Evolutionary conservation across 1,140 invertebrate genomes (phyloP).

Genomic region (Drosophila truncata): DNA sequence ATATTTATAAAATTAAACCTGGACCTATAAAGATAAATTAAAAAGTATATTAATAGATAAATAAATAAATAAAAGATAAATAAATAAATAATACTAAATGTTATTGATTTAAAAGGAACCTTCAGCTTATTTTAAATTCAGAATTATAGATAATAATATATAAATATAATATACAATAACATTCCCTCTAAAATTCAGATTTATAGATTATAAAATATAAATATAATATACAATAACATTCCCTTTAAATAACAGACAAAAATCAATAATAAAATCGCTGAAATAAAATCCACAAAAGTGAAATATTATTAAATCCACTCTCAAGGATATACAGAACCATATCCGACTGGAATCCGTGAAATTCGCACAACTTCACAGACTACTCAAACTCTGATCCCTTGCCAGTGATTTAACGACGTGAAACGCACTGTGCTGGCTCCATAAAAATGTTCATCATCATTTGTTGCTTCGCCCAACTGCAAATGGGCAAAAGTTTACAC

Average conservation of each 20-base stretch:
- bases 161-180: not conserved
- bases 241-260: not conserved
- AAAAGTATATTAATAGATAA: too few relatives aligned
- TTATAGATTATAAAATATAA: too few relatives aligned
- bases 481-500: conserved; percentile 57
- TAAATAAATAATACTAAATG: too few relatives aligned
- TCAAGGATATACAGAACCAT: conserved; percentile 3
- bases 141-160: too few relatives aligned
- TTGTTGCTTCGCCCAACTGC: conserved; percentile 56
- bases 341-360: conserved; percentile 23
- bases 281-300: conserved; percentile 6
- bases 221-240: not conserved
- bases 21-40: not conserved
- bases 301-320: conserved; percentile 29
- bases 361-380: conserved; percentile 37
- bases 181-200: too few relatives aligned
- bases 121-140: too few relatives aligned
- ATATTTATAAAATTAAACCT: not conserved
- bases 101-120: too few relatives aligned
- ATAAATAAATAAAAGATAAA: too few relatives aligned
- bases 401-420: conserved; percentile 51
- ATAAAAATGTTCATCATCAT: conserved; percentile 59
- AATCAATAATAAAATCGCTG: not conserved
- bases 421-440: conserved; percentile 45
- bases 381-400: conserved; percentile 45